phyloP scores from a whole-genome alignment of 1,140 invertebrate species.

The Saccostrea echinata region DNA sequence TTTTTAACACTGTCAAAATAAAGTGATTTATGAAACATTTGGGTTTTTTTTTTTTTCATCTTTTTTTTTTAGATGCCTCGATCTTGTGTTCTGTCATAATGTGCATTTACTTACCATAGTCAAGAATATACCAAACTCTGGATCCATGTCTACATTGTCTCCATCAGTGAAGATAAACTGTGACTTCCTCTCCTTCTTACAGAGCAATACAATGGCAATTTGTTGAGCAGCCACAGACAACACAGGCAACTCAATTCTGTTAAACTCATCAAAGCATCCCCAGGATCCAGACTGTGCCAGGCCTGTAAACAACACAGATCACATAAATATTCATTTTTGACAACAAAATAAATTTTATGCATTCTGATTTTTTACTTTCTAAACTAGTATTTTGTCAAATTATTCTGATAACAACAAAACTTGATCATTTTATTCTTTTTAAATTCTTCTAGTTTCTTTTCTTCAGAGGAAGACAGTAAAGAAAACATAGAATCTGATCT shows the following conservation, averaged over 20 bases:
- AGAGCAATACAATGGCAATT: constrained; percentile 94
- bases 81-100: background rate
- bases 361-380: too few relatives aligned
- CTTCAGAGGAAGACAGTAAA: background rate
- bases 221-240: constrained; percentile 98
- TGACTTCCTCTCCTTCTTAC: constrained; percentile 94
- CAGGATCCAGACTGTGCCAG: constrained; percentile 96
- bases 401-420: too few relatives aligned
- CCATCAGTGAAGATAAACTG: constrained; percentile 96
- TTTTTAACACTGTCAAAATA: too few relatives aligned
- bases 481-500: background rate
- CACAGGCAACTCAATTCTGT: constrained; percentile 96
- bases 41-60: too few relatives aligned
- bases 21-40: too few relatives aligned
- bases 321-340: too few relatives aligned
- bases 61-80: too few relatives aligned
- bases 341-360: too few relatives aligned
- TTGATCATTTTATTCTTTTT: too few relatives aligned
- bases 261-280: constrained; percentile 98
- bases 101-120: constrained; percentile 89
- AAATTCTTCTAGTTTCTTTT: background rate
- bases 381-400: too few relatives aligned
- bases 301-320: constrained; percentile 81
- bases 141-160: constrained; percentile 95
- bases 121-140: constrained; percentile 98